These are phyloP conservation scores for Homarus americanus DNA, from an alignment of 1,140 invertebrate species.

Conservation along the genomic window DNA sequence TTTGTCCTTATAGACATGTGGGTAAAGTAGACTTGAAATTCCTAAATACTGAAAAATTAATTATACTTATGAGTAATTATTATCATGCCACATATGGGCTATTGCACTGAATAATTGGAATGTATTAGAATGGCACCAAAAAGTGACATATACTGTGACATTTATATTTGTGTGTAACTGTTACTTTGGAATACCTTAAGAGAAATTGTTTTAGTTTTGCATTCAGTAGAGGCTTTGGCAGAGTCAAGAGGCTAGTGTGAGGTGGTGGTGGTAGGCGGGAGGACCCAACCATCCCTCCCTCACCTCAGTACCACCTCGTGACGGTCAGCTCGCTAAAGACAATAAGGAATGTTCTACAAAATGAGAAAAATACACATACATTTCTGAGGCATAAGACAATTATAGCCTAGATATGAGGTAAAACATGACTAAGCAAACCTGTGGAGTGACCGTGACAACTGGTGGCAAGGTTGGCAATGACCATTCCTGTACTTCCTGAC, in stretches of 20 bases:
- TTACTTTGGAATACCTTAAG: neutral
- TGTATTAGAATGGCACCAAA: slow-evolving; percentile 11
- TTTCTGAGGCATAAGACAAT: neutral
- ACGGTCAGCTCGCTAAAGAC: neutral
- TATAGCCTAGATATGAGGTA: neutral
- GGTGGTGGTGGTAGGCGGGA: no score
- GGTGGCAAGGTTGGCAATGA: no score
- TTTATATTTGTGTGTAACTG: slow-evolving; percentile 31
- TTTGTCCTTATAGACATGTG: slow-evolving; percentile 24
- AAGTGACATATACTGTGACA: slow-evolving; percentile 22
- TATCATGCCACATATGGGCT: slow-evolving; percentile 28
- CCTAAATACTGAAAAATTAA: slow-evolving; percentile 21
- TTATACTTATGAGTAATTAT: slow-evolving; percentile 38
- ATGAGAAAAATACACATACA: neutral
- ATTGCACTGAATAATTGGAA: slow-evolving; percentile 37
- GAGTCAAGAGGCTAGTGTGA: neutral
- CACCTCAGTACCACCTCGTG: no score
- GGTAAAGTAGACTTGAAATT: slow-evolving; percentile 31
- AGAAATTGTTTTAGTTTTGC: neutral
- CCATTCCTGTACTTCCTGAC: no score
- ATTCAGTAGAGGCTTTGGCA: slow-evolving; percentile 23
- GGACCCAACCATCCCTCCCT: no score
- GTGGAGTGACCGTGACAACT: neutral
- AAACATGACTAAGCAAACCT: neutral
- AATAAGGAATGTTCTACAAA: neutral